phyloP scores from a whole-genome alignment of 2,113 vertebrate genomes.

The Ptilorrhoa leucosticta region DNA sequence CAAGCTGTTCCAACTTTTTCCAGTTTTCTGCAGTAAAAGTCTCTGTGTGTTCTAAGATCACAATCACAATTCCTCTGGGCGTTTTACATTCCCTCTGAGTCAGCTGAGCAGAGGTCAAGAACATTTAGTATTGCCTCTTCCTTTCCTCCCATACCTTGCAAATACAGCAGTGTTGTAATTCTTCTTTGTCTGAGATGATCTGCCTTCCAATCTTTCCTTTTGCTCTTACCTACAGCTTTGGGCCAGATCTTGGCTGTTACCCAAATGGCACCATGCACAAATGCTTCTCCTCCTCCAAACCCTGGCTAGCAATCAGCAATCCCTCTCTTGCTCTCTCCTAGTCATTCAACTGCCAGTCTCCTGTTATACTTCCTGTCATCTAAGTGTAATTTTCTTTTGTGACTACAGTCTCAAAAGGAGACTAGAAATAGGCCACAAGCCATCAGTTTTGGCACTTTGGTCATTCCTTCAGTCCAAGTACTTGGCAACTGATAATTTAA shows the following conservation, averaged over 20 bases:
- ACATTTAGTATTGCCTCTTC: not conserved
- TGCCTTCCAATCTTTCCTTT: not conserved
- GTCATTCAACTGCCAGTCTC: not conserved
- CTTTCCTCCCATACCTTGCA: not conserved
- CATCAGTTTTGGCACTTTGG: not conserved
- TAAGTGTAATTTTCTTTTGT: not conserved
- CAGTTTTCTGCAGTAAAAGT: not conserved
- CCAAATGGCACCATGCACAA: not conserved
- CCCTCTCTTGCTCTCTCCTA: not conserved
- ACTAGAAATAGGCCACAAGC: not conserved
- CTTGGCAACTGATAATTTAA: not conserved
- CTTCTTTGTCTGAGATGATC: not conserved
- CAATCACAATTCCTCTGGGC: not conserved
- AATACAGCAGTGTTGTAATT: not conserved
- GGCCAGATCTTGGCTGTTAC: not conserved
- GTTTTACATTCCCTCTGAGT: constrained; percentile 4
- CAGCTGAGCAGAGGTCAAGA: constrained; percentile 30
- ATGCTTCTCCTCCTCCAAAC: not conserved
- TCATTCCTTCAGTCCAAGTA: not conserved
- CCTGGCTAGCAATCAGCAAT: not conserved
- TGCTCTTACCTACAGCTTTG: not conserved
- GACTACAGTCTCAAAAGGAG: not conserved
- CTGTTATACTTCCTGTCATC: not conserved
- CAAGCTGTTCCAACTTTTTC: not conserved
- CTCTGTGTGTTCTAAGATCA: not conserved